Evolutionary conservation across 2,797 vertebrate genomes (phyloP).

Genomic region (Tragelaphus oryx): DNA sequence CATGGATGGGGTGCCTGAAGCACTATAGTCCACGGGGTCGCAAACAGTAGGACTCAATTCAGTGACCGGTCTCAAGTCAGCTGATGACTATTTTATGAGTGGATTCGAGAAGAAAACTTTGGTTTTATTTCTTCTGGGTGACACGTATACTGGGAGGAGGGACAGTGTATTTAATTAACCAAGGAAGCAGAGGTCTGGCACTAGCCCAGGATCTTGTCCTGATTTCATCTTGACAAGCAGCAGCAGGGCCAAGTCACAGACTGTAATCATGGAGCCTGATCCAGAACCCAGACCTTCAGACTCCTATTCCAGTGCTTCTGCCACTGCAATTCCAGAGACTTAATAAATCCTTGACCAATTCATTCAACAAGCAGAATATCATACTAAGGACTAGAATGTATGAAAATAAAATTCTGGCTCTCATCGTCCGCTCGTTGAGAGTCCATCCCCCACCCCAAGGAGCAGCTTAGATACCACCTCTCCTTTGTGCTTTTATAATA

Average conservation of each 20-base stretch:
- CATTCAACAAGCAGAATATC: background rate
- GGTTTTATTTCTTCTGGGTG: background rate
- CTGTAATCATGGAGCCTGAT: background rate
- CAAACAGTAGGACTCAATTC: background rate
- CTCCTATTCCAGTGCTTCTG: background rate
- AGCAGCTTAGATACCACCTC: background rate
- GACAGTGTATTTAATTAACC: background rate
- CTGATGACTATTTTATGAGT: constrained; percentile 12
- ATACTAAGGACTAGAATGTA: background rate
- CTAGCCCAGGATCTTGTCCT: background rate
- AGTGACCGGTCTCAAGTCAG: background rate
- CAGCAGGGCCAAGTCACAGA: background rate
- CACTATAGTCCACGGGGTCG: background rate
- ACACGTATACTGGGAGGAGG: background rate
- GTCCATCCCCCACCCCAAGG: background rate
- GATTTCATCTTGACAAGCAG: constrained; percentile 42
- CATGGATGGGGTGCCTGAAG: background rate
- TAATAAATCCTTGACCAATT: background rate
- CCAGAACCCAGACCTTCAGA: constrained; percentile 26
- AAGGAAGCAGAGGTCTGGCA: background rate
- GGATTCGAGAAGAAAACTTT: background rate
- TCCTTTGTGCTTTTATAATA: background rate
- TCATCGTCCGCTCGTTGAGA: background rate
- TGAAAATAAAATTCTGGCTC: background rate
- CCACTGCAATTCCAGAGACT: background rate